phyloP scores from a whole-genome alignment of 2,113 vertebrate genomes.

The Megaptera novaeangliae region DNA sequence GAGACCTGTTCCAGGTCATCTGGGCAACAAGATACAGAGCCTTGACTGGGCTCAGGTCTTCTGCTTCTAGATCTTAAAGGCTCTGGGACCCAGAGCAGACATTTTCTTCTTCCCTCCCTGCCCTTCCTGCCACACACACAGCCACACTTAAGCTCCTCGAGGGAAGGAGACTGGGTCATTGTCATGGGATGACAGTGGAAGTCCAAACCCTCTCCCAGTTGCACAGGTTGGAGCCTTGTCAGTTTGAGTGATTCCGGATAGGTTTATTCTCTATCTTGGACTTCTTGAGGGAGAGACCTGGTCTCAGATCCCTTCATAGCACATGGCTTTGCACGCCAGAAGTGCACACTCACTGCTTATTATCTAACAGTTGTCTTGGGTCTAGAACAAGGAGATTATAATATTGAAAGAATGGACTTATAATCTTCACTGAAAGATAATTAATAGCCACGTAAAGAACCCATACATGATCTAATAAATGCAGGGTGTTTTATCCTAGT shows the following conservation, averaged over 20 bases:
- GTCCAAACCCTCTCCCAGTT: background rate
- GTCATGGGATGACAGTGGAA: background rate
- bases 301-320: background rate
- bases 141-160: background rate
- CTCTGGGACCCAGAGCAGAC: background rate
- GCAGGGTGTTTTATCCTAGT: background rate
- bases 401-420: background rate
- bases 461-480: background rate
- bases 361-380: background rate
- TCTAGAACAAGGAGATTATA: background rate
- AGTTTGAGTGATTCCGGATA: background rate
- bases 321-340: background rate
- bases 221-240: background rate
- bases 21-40: background rate
- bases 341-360: background rate
- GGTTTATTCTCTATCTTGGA: background rate
- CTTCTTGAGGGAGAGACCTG: background rate
- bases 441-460: background rate
- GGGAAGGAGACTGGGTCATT: background rate
- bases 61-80: background rate
- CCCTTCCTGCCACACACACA: background rate
- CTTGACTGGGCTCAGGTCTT: background rate
- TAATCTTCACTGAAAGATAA: background rate
- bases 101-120: background rate
- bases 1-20: background rate